Conservation (phyloP, 2,113 vertebrate species). For the Pardalotus punctatus region DNA sequence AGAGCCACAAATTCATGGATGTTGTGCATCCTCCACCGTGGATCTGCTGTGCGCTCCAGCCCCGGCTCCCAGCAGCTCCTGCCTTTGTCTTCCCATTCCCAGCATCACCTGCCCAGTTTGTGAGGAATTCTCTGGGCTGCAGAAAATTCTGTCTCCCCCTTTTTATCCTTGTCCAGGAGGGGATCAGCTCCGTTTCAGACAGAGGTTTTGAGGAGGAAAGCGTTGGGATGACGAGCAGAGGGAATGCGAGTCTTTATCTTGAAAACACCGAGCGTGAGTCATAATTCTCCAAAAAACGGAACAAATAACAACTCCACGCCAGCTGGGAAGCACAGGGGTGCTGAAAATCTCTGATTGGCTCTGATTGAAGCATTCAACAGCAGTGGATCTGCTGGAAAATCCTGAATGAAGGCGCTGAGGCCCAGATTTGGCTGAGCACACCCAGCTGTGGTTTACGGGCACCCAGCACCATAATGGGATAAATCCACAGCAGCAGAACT, state of each 20-base stretch:
- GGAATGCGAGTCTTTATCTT: not conserved
- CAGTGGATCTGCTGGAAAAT: not conserved
- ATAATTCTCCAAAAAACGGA: not conserved
- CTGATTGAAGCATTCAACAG: slow-evolving; percentile 33
- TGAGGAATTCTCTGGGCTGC: not conserved
- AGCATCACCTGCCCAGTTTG: not conserved
- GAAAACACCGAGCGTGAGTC: not conserved
- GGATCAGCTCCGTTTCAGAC: rapidly evolving
- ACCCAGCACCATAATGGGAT: rapidly evolving
- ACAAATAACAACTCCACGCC: not conserved
- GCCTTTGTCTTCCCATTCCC: not conserved
- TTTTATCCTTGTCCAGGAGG: not conserved
- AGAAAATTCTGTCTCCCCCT: not conserved
- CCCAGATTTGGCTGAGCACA: not conserved
- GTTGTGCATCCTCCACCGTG: too few species aligned
- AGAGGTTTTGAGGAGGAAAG: not conserved
- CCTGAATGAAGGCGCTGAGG: not conserved
- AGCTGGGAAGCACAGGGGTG: slow-evolving; percentile 3
- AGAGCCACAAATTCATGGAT: too few species aligned
- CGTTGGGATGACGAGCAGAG: not conserved
- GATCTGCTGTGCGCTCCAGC: rapidly evolving
- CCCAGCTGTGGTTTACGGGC: not conserved
- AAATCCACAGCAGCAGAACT: not conserved
- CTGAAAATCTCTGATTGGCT: slow-evolving; percentile 30
- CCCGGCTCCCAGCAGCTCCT: not conserved